Base-by-base conservation (phyloP, 2,113 vertebrate genomes). In the Cryptomyrus ogoouensis region DNA sequence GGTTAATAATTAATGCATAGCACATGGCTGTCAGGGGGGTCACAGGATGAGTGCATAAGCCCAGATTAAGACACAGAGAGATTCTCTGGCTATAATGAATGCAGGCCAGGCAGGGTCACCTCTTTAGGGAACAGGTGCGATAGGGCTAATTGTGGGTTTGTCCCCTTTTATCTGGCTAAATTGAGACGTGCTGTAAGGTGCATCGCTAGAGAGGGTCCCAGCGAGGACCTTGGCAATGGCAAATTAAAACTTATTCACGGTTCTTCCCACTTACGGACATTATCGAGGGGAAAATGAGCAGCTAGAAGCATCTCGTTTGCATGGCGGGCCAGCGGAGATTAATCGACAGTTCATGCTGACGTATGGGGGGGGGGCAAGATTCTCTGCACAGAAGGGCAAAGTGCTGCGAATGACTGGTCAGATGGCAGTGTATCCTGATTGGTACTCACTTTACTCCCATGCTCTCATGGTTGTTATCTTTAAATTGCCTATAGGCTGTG, bases 1-100 rank as follows among this genome's bases (percentile, higher is more conserved):
- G 21, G 47, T 90, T 90, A 90, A 90, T 90, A 87, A 90, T 90
- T 90, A n/a, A 90, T 90, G 62, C 7, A 27, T 74, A 77, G 87
- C 62, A 53, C 27, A 80, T 19, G 66, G 47, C 85, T 88, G 47
- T 47, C 31, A 90, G 17, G 50, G 89, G 89, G 46, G 70, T 90
- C 66, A 35, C 77, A 0, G 86, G 53, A 56, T 74, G 39, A 80
- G 49, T 53, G 21, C 24, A 21, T 52, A 88, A 56, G 5, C 84
- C 62, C 46, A 8, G 31, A 50, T 88, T 21, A 77, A 77, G 39
- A 84, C 46, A 84, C 35, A 84, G 42, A n/a, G 66, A 35, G 58
- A 80, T 44, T 90, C 35, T 52, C n/a, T 52, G 35, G 46, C n/a
- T 53, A 50, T 74, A 74, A 87, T 70, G 58, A 90, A 27, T 50